phyloP scores from a whole-genome alignment of 1,140 invertebrate genomes.

The Zaprionus ghesquierei region DNA sequence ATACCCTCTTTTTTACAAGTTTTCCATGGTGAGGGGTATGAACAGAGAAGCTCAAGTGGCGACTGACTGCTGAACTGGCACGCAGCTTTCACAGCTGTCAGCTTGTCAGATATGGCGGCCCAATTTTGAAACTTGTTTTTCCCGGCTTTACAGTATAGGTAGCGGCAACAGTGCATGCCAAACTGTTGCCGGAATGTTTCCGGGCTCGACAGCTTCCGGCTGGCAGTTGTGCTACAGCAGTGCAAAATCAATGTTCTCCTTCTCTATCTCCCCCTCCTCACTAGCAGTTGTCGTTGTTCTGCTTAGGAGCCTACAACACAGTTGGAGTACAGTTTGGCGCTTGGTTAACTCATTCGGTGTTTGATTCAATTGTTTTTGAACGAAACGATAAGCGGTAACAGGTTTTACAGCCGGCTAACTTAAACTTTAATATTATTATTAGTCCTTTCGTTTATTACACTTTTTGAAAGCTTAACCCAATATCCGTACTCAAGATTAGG shows the following conservation, averaged over 20 bases:
- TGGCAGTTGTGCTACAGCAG: background rate
- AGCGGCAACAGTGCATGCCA: conserved; percentile 54
- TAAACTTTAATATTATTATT: too few relatives aligned
- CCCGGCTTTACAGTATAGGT: conserved; percentile 21
- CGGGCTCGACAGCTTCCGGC: background rate
- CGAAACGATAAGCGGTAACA: too few relatives aligned
- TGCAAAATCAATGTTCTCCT: conserved; percentile 34
- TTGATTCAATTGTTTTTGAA: conserved; percentile 50
- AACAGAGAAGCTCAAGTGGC: conserved; percentile 12
- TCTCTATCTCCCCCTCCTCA: conserved; percentile 8
- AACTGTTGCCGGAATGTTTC: conserved; percentile 50
- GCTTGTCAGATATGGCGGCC: conserved; percentile 51
- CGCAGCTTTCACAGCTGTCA: conserved; percentile 63
- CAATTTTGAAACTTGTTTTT: conserved; percentile 64
- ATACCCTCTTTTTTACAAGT: too few relatives aligned
- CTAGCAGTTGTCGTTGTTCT: background rate
- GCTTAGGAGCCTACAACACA: background rate
- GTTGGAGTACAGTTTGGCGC: background rate
- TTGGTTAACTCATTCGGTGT: conserved; percentile 23
- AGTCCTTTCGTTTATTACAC: too few relatives aligned
- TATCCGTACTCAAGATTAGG: too few relatives aligned
- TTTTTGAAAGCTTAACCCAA: too few relatives aligned
- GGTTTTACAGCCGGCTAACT: too few relatives aligned
- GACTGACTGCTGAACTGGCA: conserved; percentile 54
- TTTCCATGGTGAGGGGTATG: too few relatives aligned